Evolutionary conservation across 2,888 invertebrate species (phyloP).

Genomic region (Chirona hameri): DNA sequence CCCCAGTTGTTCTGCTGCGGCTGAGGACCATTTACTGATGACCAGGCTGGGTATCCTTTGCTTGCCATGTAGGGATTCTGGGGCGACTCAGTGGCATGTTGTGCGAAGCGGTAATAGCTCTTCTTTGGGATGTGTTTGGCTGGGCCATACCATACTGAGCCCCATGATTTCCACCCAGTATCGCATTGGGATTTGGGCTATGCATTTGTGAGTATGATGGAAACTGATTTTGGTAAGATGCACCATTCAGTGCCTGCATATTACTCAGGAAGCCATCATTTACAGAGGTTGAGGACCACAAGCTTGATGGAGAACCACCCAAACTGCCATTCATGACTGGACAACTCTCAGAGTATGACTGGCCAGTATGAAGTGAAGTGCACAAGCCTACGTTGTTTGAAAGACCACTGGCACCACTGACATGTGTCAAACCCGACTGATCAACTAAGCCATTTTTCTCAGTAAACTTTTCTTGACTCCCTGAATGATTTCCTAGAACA

Average conservation of each 20-base stretch:
- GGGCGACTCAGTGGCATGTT: background rate
- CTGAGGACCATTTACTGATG: background rate
- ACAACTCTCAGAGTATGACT: background rate
- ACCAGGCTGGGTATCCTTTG: slow-evolving; percentile 5
- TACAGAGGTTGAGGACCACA: slow-evolving; percentile 6
- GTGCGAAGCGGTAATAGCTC: background rate
- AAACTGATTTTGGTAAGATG: background rate
- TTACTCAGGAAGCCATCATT: background rate
- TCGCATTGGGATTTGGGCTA: background rate
- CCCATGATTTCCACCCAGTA: background rate
- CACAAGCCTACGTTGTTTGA: background rate
- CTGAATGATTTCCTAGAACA: background rate
- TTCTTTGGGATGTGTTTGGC: background rate
- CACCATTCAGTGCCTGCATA: slow-evolving; percentile 14
- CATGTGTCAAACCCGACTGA: background rate
- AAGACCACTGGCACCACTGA: slow-evolving; percentile 3
- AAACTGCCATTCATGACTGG: background rate
- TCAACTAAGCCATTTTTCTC: background rate
- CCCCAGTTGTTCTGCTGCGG: background rate
- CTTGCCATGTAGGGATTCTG: background rate
- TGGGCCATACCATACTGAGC: background rate
- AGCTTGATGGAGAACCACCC: slow-evolving; percentile 1
- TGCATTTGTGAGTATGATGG: background rate
- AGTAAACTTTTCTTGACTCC: background rate
- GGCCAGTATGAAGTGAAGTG: background rate